phyloP scores from a whole-genome alignment of 2,888 invertebrate species.

The Allacma fusca region DNA sequence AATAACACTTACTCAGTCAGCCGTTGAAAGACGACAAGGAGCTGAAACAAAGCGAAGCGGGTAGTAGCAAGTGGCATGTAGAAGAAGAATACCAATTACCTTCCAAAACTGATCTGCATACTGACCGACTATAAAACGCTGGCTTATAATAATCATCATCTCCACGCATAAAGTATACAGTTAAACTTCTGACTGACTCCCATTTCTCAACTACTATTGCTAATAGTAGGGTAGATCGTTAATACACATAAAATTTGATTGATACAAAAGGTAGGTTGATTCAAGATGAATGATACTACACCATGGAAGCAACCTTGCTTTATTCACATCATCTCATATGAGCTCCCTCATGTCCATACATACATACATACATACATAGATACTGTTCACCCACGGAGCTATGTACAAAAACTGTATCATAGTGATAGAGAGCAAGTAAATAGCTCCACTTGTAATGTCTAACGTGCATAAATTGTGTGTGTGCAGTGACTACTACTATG shows the following conservation, averaged over 20 bases:
- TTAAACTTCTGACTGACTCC: conserved; percentile 38
- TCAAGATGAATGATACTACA: conserved; percentile 4
- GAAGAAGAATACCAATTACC: not conserved
- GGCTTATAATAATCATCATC: conserved; percentile 33
- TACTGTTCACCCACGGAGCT: no score
- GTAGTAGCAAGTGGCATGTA: not conserved
- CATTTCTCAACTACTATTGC: conserved; percentile 26
- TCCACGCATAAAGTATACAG: conserved; percentile 26
- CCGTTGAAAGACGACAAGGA: not conserved
- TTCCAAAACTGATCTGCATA: conserved; percentile 33
- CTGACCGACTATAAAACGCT: conserved; percentile 39
- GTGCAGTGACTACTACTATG: not conserved
- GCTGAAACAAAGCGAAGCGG: not conserved
- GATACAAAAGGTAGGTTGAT: conserved; percentile 35
- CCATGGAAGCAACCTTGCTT: not conserved
- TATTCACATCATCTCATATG: not conserved
- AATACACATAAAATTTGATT: conserved; percentile 44
- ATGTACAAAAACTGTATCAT: not conserved
- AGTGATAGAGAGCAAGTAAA: not conserved
- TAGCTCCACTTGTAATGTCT: not conserved
- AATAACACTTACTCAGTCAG: not conserved
- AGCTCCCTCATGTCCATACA: not conserved
- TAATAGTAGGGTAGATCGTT: conserved; percentile 42
- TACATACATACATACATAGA: not conserved
- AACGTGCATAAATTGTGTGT: not conserved